Percentiles rank a stretch among this genome's conserved stretches.
Evolutionary conservation across 2,888 invertebrate genomes (phyloP).

Genomic region (Seladonia tumulorum): DNA sequence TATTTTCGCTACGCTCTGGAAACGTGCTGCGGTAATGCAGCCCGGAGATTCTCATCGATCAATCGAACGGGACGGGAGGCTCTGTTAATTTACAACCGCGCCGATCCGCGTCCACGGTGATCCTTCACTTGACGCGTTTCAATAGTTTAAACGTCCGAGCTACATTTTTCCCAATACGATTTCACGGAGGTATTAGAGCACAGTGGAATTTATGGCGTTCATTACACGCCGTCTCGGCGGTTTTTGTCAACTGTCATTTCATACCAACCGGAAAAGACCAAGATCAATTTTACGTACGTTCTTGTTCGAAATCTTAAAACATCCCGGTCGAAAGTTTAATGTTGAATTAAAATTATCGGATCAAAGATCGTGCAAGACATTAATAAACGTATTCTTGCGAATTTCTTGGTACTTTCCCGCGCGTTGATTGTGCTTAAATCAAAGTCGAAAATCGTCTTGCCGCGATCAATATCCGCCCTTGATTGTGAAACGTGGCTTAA

Average conservation of each 20-base stretch:
- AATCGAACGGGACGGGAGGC: conserved; percentile 16
- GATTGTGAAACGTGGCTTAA: neutral
- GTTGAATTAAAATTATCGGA: too few species aligned
- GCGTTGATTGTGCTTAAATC: neutral
- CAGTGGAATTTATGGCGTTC: neutral
- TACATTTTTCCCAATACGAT: neutral
- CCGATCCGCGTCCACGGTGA: neutral
- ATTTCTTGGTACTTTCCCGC: neutral
- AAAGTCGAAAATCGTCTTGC: neutral
- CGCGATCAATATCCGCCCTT: neutral
- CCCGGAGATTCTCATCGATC: conserved; percentile 26
- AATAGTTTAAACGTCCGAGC: neutral
- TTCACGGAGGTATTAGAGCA: conserved; percentile 2
- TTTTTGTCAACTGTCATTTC: neutral
- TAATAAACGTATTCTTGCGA: too few species aligned
- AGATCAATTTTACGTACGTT: neutral
- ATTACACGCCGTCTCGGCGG: neutral
- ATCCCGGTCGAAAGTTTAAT: too few species aligned
- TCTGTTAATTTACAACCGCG: conserved; percentile 6
- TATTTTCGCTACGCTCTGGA: conserved; percentile 24
- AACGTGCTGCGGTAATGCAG: conserved; percentile 10
- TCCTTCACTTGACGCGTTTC: neutral
- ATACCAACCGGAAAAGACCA: neutral
- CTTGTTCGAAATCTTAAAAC: too few species aligned
- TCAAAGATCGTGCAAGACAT: too few species aligned